A percentile compares a stretch with the other conserved stretches of the same genome.
Conservation (phyloP, 1,140 invertebrate species). For the Pygmarrhopalites habei region DNA sequence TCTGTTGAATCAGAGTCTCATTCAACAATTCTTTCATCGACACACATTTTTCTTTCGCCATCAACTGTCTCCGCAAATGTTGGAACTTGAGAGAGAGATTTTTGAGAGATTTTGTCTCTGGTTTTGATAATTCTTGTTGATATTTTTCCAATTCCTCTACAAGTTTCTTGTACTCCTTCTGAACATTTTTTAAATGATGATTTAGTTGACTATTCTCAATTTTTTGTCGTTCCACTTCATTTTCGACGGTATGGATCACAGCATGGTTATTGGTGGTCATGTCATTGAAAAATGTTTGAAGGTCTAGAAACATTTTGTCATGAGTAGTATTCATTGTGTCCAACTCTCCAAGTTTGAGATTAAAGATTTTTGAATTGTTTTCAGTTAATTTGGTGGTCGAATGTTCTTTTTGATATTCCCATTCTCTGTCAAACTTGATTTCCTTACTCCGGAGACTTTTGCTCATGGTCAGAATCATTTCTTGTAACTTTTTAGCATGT, state of each 20-base stretch:
- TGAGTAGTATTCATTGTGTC: not conserved
- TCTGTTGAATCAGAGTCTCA: not conserved
- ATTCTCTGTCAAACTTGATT: not conserved
- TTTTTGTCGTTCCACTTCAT: not conserved
- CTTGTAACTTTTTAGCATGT: not conserved
- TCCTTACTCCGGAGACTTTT: not conserved
- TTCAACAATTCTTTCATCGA: not conserved
- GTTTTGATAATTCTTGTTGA: no score
- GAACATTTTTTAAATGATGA: not conserved
- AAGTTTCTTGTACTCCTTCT: not conserved
- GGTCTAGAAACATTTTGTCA: slow-evolving; percentile 2
- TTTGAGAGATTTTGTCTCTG: no score
- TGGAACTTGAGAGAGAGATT: no score
- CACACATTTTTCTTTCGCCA: no score
- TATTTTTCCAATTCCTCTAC: no score
- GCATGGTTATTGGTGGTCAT: slow-evolving; percentile 6
- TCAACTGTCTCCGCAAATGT: no score
- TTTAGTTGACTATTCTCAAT: not conserved
- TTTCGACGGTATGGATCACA: not conserved
- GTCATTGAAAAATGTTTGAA: slow-evolving; percentile 6
- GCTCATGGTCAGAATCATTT: not conserved
- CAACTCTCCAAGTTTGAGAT: not conserved
- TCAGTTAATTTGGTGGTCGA: not conserved
- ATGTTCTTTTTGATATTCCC: not conserved
- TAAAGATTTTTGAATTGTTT: no score